Conservation (phyloP, 2,888 invertebrate genomes). For the Mesodorylaimus sp. region DNA sequence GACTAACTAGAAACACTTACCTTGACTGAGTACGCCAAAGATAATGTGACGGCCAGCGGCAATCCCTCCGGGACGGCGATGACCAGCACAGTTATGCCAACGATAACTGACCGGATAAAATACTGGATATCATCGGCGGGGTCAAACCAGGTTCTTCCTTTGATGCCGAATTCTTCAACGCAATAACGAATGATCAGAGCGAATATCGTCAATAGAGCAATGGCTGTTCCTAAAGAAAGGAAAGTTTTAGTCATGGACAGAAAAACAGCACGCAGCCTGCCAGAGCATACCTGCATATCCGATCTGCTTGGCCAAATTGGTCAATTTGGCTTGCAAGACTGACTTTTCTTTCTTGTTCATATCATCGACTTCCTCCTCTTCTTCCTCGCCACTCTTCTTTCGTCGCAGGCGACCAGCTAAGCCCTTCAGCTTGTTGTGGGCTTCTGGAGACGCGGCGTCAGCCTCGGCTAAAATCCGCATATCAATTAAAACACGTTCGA, state of each 20-base stretch:
- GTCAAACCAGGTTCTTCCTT: conserved; percentile 28
- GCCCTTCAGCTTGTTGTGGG: no score
- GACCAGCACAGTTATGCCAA: conserved; percentile 14
- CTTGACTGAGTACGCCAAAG: conserved; percentile 14
- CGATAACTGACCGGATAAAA: conserved; percentile 12
- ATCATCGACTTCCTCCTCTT: conserved; percentile 6
- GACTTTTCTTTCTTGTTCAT: conserved; percentile 64
- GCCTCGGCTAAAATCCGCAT: no score
- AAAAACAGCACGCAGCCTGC: neutral
- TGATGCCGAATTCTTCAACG: conserved; percentile 24
- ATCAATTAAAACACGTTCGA: no score
- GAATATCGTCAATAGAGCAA: conserved; percentile 26
- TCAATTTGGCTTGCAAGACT: conserved; percentile 91
- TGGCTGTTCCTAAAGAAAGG: conserved; percentile 19
- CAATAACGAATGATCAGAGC: conserved; percentile 25
- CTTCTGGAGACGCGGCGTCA: no score
- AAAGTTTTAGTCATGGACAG: neutral
- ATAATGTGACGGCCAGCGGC: conserved; percentile 34
- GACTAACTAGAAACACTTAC: conserved; percentile 1
- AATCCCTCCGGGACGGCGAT: conserved; percentile 33
- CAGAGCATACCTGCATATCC: conserved; percentile 64
- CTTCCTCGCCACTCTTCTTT: neutral
- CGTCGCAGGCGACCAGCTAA: conserved; percentile 8
- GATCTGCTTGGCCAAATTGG: conserved; percentile 95
- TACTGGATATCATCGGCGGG: conserved; percentile 20